Conservation (phyloP, 2,113 vertebrate species). For the Scortum barcoo region DNA sequence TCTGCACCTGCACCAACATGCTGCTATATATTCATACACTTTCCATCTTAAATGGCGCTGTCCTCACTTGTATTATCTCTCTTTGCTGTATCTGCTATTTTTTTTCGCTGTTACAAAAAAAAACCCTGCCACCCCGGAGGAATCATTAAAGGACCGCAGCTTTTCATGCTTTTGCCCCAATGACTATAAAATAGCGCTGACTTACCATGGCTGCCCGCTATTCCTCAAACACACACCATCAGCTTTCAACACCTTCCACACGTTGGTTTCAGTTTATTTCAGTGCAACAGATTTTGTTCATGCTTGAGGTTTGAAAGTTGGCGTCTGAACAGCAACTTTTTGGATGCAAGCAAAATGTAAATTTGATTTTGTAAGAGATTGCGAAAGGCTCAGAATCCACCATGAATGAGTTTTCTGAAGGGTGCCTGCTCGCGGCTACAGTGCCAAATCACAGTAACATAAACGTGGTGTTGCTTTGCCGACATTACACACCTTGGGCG, state of each 20-base stretch:
- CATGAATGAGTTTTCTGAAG: neutral
- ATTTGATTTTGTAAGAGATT: too few species aligned
- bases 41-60: conserved; percentile 7
- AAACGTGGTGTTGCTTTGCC: neutral
- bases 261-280: neutral
- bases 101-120: neutral
- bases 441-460: neutral
- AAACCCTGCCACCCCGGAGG: neutral
- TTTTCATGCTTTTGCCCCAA: conserved; percentile 1
- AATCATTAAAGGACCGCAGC: neutral
- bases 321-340: neutral
- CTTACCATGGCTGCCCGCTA: neutral
- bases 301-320: neutral
- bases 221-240: neutral
- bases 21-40: conserved; percentile 4
- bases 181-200: conserved; percentile 7
- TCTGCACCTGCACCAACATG: conserved; percentile 7
- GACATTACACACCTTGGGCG: conserved; percentile 90
- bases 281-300: neutral
- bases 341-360: neutral
- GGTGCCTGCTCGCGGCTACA: neutral
- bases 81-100: neutral
- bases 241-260: neutral
- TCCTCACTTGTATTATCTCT: neutral
- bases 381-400: neutral